A percentile compares a stretch with the other conserved stretches of the same genome.
phyloP scores from a whole-genome alignment of 2,113 vertebrate genomes.

The Pyxicephalus adspersus region DNA sequence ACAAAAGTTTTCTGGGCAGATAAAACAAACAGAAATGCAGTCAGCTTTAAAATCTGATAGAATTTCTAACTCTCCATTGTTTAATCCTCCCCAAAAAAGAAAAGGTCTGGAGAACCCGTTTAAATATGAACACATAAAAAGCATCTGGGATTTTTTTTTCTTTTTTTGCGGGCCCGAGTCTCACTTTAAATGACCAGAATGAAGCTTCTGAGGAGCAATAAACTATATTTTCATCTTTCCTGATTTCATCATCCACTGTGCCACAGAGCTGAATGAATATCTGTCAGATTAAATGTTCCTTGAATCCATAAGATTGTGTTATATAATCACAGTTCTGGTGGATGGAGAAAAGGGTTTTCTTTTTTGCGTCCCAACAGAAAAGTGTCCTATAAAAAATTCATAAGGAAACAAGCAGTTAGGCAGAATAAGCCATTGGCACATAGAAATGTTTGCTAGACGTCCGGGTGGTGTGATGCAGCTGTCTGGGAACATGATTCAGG shows the following conservation, averaged over 20 bases:
- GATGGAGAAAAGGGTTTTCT: slow-evolving; percentile 37
- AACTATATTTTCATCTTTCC: background rate
- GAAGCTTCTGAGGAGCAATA: no score
- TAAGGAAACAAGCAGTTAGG: slow-evolving; percentile 33
- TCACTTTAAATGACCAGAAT: no score
- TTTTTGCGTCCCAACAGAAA: slow-evolving; percentile 46
- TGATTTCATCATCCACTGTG: slow-evolving; percentile 47
- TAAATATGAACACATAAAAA: no score
- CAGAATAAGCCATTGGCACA: slow-evolving; percentile 22
- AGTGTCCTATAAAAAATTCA: slow-evolving; percentile 35
- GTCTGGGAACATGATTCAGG: slow-evolving; percentile 2
- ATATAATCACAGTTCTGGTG: slow-evolving; percentile 44
- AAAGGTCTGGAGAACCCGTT: no score
- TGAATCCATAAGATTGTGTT: slow-evolving; percentile 10
- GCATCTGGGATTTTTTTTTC: no score
- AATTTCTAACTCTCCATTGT: no score
- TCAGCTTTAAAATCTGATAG: no score
- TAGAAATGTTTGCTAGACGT: slow-evolving; percentile 8
- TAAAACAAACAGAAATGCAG: no score
- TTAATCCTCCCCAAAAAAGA: no score
- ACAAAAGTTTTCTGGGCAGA: no score
- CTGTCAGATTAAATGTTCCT: slow-evolving; percentile 33
- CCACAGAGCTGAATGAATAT: slow-evolving; percentile 28
- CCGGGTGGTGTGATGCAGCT: background rate
- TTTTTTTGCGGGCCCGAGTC: no score